Evolutionary conservation across 2,113 vertebrate species (phyloP).

Genomic region (Lipotes vexillifer): DNA sequence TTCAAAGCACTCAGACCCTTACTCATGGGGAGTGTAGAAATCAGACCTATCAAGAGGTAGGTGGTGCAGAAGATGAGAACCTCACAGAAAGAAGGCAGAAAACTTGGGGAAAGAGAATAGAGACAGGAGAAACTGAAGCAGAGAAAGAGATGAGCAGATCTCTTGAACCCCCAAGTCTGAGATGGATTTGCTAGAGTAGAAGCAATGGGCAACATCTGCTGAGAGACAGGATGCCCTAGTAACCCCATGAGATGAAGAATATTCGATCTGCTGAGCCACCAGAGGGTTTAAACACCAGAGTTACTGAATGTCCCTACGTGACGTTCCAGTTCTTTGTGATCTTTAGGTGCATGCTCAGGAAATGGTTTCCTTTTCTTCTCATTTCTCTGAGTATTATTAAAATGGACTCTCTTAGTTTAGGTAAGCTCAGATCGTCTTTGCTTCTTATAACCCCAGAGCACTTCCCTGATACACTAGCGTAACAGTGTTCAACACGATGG

Average conservation of each 20-base stretch:
- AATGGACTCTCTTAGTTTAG: not conserved
- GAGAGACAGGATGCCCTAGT: not conserved
- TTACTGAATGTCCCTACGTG: not conserved
- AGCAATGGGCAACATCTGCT: not conserved
- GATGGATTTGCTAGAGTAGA: not conserved
- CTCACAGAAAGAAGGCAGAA: not conserved
- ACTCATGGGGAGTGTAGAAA: not conserved
- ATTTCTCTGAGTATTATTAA: not conserved
- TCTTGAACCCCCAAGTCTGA: not conserved
- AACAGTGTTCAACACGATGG: not conserved
- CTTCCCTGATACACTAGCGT: not conserved
- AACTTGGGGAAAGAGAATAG: not conserved
- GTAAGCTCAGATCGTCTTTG: not conserved
- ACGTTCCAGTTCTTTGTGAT: not conserved
- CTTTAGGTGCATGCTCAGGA: not conserved
- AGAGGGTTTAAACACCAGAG: not conserved
- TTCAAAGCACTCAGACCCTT: not conserved
- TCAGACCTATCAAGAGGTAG: not conserved
- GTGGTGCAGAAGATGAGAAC: not conserved
- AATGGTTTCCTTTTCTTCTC: not conserved
- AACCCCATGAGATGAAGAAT: not conserved
- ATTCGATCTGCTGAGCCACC: not conserved
- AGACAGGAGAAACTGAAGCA: not conserved
- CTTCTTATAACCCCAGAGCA: not conserved
- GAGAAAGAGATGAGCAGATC: not conserved